phyloP scores from a whole-genome alignment of 1,140 invertebrate genomes.

The Trachelipus rathkii region DNA sequence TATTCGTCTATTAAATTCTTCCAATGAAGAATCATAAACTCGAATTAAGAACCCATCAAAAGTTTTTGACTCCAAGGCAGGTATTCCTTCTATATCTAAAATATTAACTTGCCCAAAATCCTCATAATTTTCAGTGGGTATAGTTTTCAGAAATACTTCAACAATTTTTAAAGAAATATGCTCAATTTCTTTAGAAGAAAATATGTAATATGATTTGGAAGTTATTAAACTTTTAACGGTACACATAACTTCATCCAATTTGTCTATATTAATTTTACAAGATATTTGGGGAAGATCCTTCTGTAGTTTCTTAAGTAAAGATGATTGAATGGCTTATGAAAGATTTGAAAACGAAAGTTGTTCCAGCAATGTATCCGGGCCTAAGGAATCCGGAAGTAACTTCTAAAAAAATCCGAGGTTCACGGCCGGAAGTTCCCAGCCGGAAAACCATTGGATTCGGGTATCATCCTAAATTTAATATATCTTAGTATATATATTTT shows the following conservation, averaged over 20 bases:
- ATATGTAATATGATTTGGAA: neutral
- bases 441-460: no score
- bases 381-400: neutral
- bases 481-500: no score
- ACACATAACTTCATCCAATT: conserved; percentile 3
- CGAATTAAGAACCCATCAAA: neutral
- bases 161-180: neutral
- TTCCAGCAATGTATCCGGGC: neutral
- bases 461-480: no score
- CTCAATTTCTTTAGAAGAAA: neutral
- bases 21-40: neutral
- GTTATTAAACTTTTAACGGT: neutral
- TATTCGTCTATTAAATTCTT: neutral
- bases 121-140: neutral
- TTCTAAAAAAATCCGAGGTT: no score
- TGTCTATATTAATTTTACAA: neutral
- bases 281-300: neutral
- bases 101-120: neutral
- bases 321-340: neutral
- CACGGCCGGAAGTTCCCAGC: no score
- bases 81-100: neutral
- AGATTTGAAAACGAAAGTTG: neutral
- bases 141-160: neutral
- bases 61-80: neutral
- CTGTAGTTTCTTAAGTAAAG: neutral